Percentiles rank a stretch among this genome's conserved stretches.
These are phyloP conservation scores for Heliocidaris tuberculata DNA, from an alignment of 35 echinoderm and acorn worm species.

Conservation along the genomic window DNA sequence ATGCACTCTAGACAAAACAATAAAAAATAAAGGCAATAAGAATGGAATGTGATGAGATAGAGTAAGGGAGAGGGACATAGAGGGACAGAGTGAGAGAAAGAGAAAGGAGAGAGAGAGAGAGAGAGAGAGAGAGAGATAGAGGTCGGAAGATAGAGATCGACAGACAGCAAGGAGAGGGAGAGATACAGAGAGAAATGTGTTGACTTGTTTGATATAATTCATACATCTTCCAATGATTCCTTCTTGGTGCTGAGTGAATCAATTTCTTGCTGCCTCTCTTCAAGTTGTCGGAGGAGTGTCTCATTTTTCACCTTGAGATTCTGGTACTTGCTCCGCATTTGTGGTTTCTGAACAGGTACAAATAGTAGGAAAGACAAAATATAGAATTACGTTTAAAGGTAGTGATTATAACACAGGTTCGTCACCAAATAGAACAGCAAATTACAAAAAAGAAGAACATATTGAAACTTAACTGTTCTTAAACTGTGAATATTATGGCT, in stretches of 20 bases:
- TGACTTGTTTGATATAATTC: too few species aligned
- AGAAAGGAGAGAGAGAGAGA: neutral
- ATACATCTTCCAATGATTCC: constrained; percentile 92
- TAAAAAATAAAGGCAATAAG: too few species aligned
- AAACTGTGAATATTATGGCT: too few species aligned
- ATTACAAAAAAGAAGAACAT: too few species aligned
- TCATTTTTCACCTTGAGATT: constrained; percentile 81
- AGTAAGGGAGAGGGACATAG: neutral
- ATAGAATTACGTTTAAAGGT: too few species aligned
- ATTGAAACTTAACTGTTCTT: too few species aligned
- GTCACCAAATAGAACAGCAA: too few species aligned
- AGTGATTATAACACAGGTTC: too few species aligned
- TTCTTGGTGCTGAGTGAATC: constrained; percentile 89
- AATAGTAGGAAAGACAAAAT: neutral
- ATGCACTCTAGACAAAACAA: too few species aligned
- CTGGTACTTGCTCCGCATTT: constrained; percentile 80
- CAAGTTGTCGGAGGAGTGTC: constrained; percentile 62
- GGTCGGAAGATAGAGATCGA: neutral
- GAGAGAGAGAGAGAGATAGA: neutral
- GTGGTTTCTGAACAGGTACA: constrained; percentile 64
- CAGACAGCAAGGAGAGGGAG: neutral
- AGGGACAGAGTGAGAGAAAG: neutral
- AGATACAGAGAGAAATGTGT: neutral
- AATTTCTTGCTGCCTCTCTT: constrained; percentile 83
- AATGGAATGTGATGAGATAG: too few species aligned